phyloP scores from a whole-genome alignment of 2,888 invertebrate genomes.

The Dasypolia templi region DNA sequence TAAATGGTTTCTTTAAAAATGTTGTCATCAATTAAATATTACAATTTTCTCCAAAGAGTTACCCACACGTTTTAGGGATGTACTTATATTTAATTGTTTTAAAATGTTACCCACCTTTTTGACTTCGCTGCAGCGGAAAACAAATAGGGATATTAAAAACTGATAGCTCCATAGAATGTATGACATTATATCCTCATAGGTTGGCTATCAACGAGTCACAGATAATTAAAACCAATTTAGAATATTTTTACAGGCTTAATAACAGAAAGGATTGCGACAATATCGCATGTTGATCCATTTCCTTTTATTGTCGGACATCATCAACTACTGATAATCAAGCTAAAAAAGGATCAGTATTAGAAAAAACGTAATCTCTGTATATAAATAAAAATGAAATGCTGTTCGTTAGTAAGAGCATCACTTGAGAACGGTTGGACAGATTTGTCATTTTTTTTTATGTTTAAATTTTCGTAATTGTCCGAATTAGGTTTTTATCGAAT shows the following conservation, averaged over 20 bases:
- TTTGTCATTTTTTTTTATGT: not conserved
- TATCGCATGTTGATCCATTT: not conserved
- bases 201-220: conserved; percentile 4
- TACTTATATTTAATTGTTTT: too few species aligned
- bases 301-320: conserved; percentile 5
- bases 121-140: not conserved
- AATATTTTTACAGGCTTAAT: conserved; percentile 7
- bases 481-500: too few species aligned
- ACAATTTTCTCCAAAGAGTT: not conserved
- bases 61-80: too few species aligned
- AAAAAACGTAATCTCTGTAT: not conserved
- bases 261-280: conserved; percentile 1
- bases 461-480: too few species aligned
- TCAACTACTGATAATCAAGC: not conserved
- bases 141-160: not conserved
- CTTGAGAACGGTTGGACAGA: not conserved
- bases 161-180: not conserved
- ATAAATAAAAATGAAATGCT: not conserved
- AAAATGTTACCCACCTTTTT: too few species aligned
- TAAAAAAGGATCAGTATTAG: not conserved
- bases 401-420: not conserved
- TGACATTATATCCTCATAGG: not conserved
- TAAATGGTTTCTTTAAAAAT: not conserved
- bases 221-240: not conserved
- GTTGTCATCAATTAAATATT: not conserved